Conservation (phyloP, 2,888 invertebrate genomes). For the Lissonota sp. region DNA sequence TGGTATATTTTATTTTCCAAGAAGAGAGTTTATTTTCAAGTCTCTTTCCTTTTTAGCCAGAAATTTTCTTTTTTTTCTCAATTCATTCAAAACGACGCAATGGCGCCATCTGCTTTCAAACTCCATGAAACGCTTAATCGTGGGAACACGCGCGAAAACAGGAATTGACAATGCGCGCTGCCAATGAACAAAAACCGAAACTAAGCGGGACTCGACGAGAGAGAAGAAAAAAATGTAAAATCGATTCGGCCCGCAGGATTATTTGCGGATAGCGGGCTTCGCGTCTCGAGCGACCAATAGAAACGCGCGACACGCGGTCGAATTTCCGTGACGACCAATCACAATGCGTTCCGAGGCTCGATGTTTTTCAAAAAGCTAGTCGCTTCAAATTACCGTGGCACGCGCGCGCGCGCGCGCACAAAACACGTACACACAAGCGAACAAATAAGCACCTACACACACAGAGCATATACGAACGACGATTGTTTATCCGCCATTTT, state of each 20-base stretch:
- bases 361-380: conserved; percentile 47
- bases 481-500: conserved; percentile 80
- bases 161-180: not conserved
- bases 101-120: not conserved
- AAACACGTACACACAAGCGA: not conserved
- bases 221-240: conserved; percentile 13
- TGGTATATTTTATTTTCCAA: no score
- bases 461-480: conserved; percentile 39
- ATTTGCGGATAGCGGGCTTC: conserved; percentile 34
- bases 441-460: not conserved
- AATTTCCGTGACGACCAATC: conserved; percentile 20
- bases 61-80: not conserved
- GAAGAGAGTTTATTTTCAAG: no score
- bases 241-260: conserved; percentile 47
- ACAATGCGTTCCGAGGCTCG: not conserved
- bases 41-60: no score
- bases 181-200: conserved; percentile 35
- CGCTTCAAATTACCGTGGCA: not conserved
- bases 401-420: conserved; percentile 24
- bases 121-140: no score
- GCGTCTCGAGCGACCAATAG: conserved; percentile 22
- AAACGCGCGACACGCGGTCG: not conserved
- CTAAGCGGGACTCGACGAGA: not conserved
- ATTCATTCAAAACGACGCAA: not conserved
- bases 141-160: not conserved